A percentile compares a stretch with the other conserved stretches of the same genome.
These are phyloP conservation scores for Arvicola amphibius DNA, from an alignment of 2,797 vertebrate species.

Conservation along the genomic window DNA sequence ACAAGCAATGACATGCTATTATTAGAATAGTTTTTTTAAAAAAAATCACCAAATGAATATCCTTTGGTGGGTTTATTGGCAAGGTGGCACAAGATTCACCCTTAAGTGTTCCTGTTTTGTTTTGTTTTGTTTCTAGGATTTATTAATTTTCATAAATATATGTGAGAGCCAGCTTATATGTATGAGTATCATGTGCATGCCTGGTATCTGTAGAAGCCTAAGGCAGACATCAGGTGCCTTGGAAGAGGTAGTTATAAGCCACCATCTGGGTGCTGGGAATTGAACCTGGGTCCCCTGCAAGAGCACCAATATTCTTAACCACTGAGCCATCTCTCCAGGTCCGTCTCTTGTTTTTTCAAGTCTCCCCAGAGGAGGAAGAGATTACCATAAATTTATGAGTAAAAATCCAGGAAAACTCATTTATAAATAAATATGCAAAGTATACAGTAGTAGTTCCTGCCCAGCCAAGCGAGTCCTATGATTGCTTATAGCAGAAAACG, in stretches of 20 bases:
- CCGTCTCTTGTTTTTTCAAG: neutral
- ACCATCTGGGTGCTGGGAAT: neutral
- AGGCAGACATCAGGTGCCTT: neutral
- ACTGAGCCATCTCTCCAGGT: neutral
- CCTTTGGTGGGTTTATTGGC: constrained; percentile 56
- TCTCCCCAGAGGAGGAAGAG: constrained; percentile 60
- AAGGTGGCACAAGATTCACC: constrained; percentile 43
- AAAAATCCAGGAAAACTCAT: constrained; percentile 47
- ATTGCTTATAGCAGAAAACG: constrained; percentile 60
- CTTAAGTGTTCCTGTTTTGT: constrained; percentile 66
- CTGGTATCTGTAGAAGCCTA: neutral
- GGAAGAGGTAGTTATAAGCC: neutral
- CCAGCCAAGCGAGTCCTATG: constrained; percentile 7
- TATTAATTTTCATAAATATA: neutral
- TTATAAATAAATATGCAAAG: constrained; percentile 63
- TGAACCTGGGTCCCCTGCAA: neutral
- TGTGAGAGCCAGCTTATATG: neutral
- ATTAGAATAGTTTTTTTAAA: neutral
- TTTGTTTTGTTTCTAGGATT: neutral
- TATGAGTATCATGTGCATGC: neutral
- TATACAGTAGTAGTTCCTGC: constrained; percentile 9
- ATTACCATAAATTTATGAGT: constrained; percentile 37
- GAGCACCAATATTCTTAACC: neutral
- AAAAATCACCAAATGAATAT: constrained; percentile 41
- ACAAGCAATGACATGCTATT: constrained; percentile 8